Base-by-base conservation (phyloP, 2,113 vertebrate genomes). In the Carlito syrichta region DNA sequence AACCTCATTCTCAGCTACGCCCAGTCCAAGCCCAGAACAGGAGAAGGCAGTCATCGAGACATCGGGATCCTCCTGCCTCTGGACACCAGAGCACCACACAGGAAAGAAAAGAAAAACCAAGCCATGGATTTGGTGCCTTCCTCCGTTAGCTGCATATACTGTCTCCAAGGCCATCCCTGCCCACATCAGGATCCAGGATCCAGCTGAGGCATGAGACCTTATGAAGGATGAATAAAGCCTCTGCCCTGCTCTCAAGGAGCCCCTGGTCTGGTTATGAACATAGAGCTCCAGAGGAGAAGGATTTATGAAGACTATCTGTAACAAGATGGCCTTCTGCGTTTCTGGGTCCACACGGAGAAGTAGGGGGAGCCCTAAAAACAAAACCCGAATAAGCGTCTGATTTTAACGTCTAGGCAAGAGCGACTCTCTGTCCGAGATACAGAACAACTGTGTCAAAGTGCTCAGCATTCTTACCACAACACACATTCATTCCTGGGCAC, bases 241-340 rank as follows among this genome's bases (percentile, higher is more conserved):
- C 50, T 0, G 6, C 25, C 54, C 8, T 45, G 52, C 35, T 40
- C 48, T 91, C 25, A 0, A 87, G 56, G 9, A 45, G 71, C 52
- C 40, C 52, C 7, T 0, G 0, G 22, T 12, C 19, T 11, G 35
- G 63, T 60, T 17, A n/a, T 10, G 38, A 71, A 35, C 40, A 60
- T 10, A 19, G 2, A 43, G n/a, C 23, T 11, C 13, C 27, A 48
- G 20, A 66, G 40, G 38, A 74, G 43, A n/a, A 38, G 8, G 27
- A 76, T 2, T 62, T 38, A 77, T 5, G 3, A 32, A n/a, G 19
- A 82, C 30, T 35, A 43, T 43, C 38, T 8, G 27, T 13, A 73
- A 45, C 40, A 91, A 91, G 94, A 85, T 32, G 23, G 27, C 30
- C 50, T 91, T 81, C 40, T 89, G 23, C 77, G 30, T 69, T 83